A percentile compares a stretch with the other conserved stretches of the same genome.
These are phyloP conservation scores for Solenopsis fugax DNA, from an alignment of 1,140 invertebrate species.

Conservation along the genomic window DNA sequence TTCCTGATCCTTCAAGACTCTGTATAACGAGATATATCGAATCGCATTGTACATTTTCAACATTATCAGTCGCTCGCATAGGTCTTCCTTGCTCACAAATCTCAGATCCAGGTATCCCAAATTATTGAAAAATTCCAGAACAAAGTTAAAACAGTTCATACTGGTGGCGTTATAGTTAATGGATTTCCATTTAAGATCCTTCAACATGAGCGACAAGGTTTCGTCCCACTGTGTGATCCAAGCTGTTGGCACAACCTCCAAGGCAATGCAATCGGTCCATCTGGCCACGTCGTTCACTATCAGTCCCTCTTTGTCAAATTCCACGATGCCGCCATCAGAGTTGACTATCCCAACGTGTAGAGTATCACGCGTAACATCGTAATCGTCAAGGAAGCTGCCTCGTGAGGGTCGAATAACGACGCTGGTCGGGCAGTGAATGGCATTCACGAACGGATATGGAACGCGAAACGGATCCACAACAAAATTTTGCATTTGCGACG, in stretches of 20 bases:
- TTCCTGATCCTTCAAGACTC: constrained; percentile 75
- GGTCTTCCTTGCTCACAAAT: constrained; percentile 81
- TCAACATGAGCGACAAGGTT: constrained; percentile 71
- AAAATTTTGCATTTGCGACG: constrained; percentile 69
- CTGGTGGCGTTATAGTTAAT: constrained; percentile 77
- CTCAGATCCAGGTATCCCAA: constrained; percentile 77
- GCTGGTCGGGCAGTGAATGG: constrained; percentile 73
- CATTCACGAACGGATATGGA: constrained; percentile 82
- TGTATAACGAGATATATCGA: constrained; percentile 80
- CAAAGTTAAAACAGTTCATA: constrained; percentile 83
- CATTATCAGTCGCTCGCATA: constrained; percentile 82
- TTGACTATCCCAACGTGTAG: constrained; percentile 83
- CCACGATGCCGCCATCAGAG: constrained; percentile 78
- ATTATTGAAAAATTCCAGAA: constrained; percentile 81
- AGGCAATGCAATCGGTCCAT: constrained; percentile 81
- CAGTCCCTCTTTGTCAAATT: constrained; percentile 82
- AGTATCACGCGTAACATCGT: constrained; percentile 72
- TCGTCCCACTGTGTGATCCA: constrained; percentile 83
- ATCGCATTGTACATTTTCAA: constrained; percentile 81
- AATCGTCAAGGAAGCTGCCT: constrained; percentile 81
- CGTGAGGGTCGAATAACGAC: constrained; percentile 81
- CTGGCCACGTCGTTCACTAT: constrained; percentile 76
- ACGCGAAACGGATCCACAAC: constrained; percentile 80
- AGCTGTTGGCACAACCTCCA: constrained; percentile 80
- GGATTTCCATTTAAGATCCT: constrained; percentile 77